Evolutionary conservation across 2,113 vertebrate species (phyloP).

Genomic region (Arizona elegans): DNA sequence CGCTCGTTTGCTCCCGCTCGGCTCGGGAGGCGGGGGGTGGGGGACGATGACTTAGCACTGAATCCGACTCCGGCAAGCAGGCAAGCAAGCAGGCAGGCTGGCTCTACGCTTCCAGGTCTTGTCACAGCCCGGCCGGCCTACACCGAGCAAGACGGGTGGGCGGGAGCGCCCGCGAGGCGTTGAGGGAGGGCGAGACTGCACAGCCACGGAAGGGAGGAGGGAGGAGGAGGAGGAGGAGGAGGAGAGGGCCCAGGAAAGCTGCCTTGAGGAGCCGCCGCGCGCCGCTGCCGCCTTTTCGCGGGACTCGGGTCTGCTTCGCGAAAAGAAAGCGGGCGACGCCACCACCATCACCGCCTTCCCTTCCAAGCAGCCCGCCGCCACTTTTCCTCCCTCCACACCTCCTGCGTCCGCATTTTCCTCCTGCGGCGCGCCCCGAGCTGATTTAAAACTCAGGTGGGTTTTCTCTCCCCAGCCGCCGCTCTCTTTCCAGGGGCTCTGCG

Average conservation of each 20-base stretch:
- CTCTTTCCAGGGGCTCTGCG: neutral
- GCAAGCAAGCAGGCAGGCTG: too few species aligned
- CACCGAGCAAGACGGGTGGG: neutral
- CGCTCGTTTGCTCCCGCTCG: neutral
- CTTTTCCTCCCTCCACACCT: conserved; percentile 6
- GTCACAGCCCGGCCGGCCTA: neutral
- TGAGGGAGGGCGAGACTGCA: neutral
- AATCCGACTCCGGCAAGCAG: neutral
- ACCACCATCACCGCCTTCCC: neutral
- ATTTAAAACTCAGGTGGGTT: neutral
- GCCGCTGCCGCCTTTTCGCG: conserved; percentile 1
- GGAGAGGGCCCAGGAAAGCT: conserved; percentile 39
- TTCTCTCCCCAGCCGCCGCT: neutral
- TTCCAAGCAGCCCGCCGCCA: neutral
- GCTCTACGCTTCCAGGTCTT: neutral
- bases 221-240: neutral
- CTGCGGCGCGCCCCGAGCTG: neutral
- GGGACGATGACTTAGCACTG: neutral
- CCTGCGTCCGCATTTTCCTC: neutral
- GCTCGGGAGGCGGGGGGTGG: neutral
- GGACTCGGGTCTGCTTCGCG: conserved; percentile 34
- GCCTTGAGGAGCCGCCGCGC: neutral
- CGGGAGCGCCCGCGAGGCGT: neutral
- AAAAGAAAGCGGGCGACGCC: neutral
- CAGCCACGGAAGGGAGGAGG: conserved; percentile 37